Evolutionary conservation across 1,140 invertebrate genomes (phyloP).

Genomic region (Zaprionus ghesquierei): DNA sequence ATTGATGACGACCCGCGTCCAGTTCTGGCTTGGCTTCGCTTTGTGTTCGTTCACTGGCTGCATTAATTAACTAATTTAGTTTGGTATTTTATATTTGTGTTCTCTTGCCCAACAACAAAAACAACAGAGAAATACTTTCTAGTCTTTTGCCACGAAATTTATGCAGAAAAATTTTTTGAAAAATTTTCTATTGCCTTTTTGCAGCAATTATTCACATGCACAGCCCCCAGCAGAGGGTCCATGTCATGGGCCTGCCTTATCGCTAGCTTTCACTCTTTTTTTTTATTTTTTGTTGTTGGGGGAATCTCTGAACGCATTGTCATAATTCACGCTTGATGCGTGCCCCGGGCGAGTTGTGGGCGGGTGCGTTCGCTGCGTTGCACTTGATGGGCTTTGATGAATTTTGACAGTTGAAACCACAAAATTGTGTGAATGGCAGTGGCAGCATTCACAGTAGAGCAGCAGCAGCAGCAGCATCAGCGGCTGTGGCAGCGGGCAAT

Average conservation of each 20-base stretch:
- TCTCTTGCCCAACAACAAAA: constrained; percentile 30
- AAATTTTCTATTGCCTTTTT: constrained; percentile 27
- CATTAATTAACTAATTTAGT: constrained; percentile 80
- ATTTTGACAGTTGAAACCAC: constrained; percentile 61
- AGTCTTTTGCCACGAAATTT: constrained; percentile 39
- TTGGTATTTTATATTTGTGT: constrained; percentile 56
- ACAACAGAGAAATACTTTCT: constrained; percentile 19
- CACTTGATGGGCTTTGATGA: constrained; percentile 63
- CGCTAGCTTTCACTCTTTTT: constrained; percentile 62
- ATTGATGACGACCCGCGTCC: constrained; percentile 66
- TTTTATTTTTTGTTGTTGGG: background rate
- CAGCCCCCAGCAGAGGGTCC: constrained; percentile 18
- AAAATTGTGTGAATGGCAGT: constrained; percentile 21
- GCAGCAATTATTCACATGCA: constrained; percentile 54
- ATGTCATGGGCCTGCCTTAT: constrained; percentile 47
- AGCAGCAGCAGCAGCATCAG: background rate
- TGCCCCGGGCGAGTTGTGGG: constrained; percentile 27
- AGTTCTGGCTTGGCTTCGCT: constrained; percentile 22
- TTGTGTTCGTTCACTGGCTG: constrained; percentile 49
- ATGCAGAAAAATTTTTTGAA: constrained; percentile 45
- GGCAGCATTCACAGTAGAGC: no score
- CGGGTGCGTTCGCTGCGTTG: constrained; percentile 12
- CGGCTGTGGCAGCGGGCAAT: constrained; percentile 15
- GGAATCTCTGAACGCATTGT: constrained; percentile 27
- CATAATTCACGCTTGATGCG: constrained; percentile 64